Conservation (phyloP, 2,113 vertebrate species). For the Malurus alboscapulatus region DNA sequence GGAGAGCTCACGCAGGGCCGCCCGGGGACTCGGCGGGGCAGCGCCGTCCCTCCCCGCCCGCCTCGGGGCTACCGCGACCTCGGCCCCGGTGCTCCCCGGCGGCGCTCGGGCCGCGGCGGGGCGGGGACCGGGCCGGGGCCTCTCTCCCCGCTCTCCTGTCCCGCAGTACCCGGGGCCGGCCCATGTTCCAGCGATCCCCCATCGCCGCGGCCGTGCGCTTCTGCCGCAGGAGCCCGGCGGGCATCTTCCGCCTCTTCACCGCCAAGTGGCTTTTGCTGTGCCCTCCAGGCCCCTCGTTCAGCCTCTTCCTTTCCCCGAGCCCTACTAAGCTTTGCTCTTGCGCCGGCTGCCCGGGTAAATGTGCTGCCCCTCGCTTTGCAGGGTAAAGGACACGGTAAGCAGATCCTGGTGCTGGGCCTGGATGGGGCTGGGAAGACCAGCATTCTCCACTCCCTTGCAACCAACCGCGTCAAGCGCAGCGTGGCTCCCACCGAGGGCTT, state of each 20-base stretch:
- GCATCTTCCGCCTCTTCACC: not conserved
- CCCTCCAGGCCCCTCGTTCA: not conserved
- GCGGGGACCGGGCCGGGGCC: not conserved
- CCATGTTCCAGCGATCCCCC: rapidly evolving
- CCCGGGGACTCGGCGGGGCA: too few relatives aligned
- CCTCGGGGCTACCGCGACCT: not conserved
- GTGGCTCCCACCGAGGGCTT: slow-evolving; percentile 84
- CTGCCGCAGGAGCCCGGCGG: not conserved
- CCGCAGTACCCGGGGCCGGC: not conserved
- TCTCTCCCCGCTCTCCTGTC: not conserved
- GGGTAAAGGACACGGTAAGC: slow-evolving; percentile 66
- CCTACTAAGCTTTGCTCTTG: not conserved
- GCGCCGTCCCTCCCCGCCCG: not conserved
- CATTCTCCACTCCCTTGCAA: slow-evolving; percentile 82
- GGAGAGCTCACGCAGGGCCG: too few relatives aligned
- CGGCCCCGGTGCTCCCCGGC: too few relatives aligned
- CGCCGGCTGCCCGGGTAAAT: not conserved
- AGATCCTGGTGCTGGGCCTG: slow-evolving; percentile 90
- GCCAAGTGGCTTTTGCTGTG: rapidly evolving
- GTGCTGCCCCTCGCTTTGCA: slow-evolving; percentile 47
- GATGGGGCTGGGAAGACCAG: slow-evolving; percentile 94
- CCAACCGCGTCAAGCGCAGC: slow-evolving; percentile 76
- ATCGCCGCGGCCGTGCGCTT: not conserved
- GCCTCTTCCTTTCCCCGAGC: not conserved
- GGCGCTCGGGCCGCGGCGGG: not conserved